Evolutionary conservation across 2,113 vertebrate species (phyloP).

Genomic region (Panurus biarmicus): DNA sequence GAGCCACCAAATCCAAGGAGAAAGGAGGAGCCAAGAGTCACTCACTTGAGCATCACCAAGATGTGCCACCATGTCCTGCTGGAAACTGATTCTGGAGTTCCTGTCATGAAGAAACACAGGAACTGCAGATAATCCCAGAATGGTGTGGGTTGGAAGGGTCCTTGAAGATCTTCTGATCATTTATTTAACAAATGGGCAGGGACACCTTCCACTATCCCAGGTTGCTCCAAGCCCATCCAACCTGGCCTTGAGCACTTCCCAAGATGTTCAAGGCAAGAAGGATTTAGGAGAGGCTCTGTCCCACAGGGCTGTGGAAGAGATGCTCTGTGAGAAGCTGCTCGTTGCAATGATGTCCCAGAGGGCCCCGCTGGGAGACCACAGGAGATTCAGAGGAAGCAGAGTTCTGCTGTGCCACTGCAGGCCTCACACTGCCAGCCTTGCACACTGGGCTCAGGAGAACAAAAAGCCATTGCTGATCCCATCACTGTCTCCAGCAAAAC

Average conservation of each 20-base stretch:
- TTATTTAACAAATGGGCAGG: neutral
- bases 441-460: neutral
- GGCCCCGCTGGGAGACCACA: neutral
- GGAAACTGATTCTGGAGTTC: neutral
- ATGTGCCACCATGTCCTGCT: neutral
- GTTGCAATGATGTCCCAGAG: accelerated
- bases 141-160: neutral
- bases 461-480: neutral
- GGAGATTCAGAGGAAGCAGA: neutral
- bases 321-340: neutral
- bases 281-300: neutral
- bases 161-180: no score
- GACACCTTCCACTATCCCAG: neutral
- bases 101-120: accelerated
- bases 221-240: neutral
- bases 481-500: neutral
- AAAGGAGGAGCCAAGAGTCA: neutral
- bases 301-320: accelerated
- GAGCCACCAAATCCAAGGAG: neutral
- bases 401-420: neutral
- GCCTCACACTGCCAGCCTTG: neutral
- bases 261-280: neutral
- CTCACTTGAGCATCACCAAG: neutral
- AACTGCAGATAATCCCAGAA: neutral
- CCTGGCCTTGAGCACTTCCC: neutral